A percentile compares a stretch with the other conserved stretches of the same genome.
phyloP scores from a whole-genome alignment of 2,113 vertebrate species.

The Serinus canaria region DNA sequence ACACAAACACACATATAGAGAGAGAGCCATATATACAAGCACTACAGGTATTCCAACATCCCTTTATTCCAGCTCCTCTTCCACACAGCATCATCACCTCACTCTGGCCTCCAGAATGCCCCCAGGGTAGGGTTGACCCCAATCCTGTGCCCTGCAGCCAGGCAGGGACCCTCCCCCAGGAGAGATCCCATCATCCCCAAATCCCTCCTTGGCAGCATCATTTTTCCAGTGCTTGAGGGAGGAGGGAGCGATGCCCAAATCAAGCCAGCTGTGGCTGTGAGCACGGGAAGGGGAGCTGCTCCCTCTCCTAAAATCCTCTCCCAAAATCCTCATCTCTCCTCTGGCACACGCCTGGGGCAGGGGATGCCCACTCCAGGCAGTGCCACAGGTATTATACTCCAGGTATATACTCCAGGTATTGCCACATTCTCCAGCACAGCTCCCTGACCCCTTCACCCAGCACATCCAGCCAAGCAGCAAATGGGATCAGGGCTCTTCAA shows the following conservation, averaged over 20 bases:
- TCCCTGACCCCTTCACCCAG: not conserved
- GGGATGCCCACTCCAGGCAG: not conserved
- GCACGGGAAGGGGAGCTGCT: not conserved
- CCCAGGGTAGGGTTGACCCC: not conserved
- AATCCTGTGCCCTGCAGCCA: not conserved
- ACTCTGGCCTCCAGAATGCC: accelerated
- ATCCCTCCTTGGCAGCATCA: not conserved
- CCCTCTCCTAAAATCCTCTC: not conserved
- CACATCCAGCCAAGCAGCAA: slow-evolving; percentile 6
- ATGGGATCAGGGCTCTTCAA: slow-evolving; percentile 32
- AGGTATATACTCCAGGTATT: not conserved
- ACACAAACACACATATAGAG: not conserved
- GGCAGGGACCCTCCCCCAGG: not conserved
- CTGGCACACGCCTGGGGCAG: not conserved
- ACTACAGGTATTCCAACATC: accelerated
- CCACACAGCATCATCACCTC: not conserved
- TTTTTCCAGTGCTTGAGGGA: not conserved
- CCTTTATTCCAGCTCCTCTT: not conserved
- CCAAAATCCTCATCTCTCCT: not conserved
- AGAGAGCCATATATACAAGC: accelerated
- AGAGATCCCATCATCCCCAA: not conserved
- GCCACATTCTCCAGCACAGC: accelerated
- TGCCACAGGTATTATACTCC: not conserved
- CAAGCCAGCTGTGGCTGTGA: not conserved
- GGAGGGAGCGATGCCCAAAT: not conserved